Base-by-base conservation (phyloP, 2,113 vertebrate species). In the Origma solitaria region DNA sequence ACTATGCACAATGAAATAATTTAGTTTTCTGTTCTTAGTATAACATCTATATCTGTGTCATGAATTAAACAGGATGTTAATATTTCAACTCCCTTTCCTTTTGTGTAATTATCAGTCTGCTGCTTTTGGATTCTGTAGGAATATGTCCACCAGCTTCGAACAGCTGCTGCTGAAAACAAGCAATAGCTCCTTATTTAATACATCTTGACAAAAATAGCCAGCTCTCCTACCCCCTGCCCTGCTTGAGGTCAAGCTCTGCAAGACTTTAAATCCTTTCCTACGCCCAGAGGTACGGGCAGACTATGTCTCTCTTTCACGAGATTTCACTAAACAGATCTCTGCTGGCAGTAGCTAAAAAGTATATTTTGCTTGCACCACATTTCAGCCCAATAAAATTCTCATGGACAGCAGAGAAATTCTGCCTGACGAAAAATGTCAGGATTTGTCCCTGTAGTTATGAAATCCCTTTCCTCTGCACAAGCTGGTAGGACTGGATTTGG, bases 41-140 rank as follows among this genome's bases (percentile, higher is more conserved):
- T 33, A 91, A 12, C 49, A 56, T 88, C 79, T 73, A 82, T 75
- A 90, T 91, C 70, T 78, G 57, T 88, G 93, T 86, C 42, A 92
- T 60, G 27, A 97, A 95, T 96, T 94, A 96, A 96, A 96, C 79
- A 96, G 88, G 37, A 88, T 40, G 75, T 85, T 92, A 92, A 72
- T 92, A 85, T 72, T 92, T 83, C 73, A 86, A 38, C 47, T 96
- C 82, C 54, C 65, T 62, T 92, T 94, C 84, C 28, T 91, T 97
- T 95, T 92, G 22, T 83, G 64, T 80, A 86, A 82, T 81, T 89
- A 94, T 71, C 56, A 72, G 37, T 94, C 70, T 10, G 2, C 53
- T 95, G 35, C 24, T 88, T 79, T 16, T 85, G 84, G 89, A 53
- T 78, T 93, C 69, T 62, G 27, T 51, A 84, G 44, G 64, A 95